phyloP scores from a whole-genome alignment of 2,113 vertebrate species.

The Sterna hirundo region DNA sequence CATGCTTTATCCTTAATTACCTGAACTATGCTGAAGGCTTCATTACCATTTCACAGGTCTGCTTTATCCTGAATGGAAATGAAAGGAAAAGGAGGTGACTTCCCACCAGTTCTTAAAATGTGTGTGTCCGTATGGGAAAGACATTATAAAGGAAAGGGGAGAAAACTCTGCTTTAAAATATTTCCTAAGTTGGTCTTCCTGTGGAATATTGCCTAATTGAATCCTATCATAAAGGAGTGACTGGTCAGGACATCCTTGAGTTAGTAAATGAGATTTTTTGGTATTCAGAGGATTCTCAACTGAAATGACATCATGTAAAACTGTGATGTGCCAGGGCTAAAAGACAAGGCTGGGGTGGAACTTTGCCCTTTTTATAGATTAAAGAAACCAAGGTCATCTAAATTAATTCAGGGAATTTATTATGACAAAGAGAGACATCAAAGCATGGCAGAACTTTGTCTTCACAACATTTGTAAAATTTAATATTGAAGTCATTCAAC shows the following conservation, averaged over 20 bases:
- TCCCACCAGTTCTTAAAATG: neutral
- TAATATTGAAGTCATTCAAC: neutral
- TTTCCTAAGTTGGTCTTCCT: neutral
- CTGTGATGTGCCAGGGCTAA: neutral
- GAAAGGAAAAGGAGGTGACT: neutral
- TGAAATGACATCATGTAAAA: neutral
- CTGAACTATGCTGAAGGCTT: neutral
- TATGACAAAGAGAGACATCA: constrained; percentile 19
- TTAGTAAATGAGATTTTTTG: neutral
- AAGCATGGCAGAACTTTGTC: constrained; percentile 4
- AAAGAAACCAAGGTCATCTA: constrained; percentile 33
- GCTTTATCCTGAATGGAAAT: neutral
- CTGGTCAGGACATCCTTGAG: neutral
- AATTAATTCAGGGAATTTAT: constrained; percentile 2
- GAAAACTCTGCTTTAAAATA: neutral
- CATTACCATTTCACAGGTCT: neutral
- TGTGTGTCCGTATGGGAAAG: neutral
- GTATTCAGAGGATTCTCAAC: neutral
- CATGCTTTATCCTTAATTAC: neutral
- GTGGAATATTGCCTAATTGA: neutral
- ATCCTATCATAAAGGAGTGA: neutral
- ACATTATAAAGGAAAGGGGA: neutral
- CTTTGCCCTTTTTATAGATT: neutral
- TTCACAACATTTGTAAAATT: constrained; percentile 19
- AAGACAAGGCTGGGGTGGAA: neutral